These are phyloP conservation scores for Lucinisca nassula DNA, from an alignment of 2,888 invertebrate species.

Conservation along the genomic window DNA sequence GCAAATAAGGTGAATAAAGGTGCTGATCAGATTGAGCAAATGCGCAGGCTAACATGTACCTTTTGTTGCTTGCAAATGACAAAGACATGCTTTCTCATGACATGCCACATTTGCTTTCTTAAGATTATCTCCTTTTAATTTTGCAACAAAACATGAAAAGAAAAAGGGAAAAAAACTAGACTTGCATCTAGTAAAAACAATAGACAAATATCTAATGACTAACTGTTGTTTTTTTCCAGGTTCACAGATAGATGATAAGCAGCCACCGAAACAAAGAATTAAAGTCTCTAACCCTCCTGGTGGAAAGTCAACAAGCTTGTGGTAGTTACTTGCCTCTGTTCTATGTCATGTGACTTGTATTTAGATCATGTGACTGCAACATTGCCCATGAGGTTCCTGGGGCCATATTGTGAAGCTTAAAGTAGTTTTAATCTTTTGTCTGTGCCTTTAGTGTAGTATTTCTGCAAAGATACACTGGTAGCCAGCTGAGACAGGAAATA, in stretches of 20 bases:
- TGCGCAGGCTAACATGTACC: too few species aligned
- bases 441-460: neutral
- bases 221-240: constrained; percentile 88
- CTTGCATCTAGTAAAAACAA: too few species aligned
- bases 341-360: constrained; percentile 15
- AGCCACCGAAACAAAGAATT: constrained; percentile 79
- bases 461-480: neutral
- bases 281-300: constrained; percentile 86
- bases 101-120: too few species aligned
- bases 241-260: constrained; percentile 89
- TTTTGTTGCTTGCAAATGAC: too few species aligned
- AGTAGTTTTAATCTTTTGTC: neutral
- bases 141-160: too few species aligned
- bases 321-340: constrained; percentile 66
- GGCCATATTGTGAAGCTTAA: constrained; percentile 32
- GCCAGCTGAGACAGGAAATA: too few species aligned
- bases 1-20: too few species aligned
- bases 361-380: neutral
- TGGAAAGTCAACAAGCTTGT: constrained; percentile 81
- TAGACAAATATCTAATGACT: too few species aligned
- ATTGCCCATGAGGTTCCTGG: constrained; percentile 30
- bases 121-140: too few species aligned
- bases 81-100: too few species aligned
- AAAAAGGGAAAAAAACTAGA: too few species aligned
- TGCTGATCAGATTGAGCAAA: too few species aligned